These are phyloP conservation scores for Criorhina ranunculi DNA, from an alignment of 2,888 invertebrate genomes.

Conservation along the genomic window DNA sequence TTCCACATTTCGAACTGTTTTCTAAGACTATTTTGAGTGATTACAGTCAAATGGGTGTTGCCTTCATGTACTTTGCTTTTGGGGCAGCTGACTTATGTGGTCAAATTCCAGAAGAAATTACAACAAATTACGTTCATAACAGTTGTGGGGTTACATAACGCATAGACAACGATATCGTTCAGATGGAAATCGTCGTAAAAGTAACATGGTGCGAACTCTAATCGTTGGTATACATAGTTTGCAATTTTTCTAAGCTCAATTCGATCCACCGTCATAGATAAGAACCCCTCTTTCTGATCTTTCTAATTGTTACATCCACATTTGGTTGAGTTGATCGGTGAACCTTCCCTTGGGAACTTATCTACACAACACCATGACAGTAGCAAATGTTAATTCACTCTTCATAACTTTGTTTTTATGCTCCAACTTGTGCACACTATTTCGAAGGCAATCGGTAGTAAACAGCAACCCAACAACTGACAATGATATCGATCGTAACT, in stretches of 20 bases:
- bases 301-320: not conserved
- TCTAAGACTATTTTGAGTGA: no score
- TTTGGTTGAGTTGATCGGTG: not conserved
- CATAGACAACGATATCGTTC: no score
- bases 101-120: no score
- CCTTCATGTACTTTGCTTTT: no score
- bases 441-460: conserved; percentile 9
- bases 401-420: conserved; percentile 52
- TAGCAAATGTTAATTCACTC: conserved; percentile 22
- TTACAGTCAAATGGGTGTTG: no score
- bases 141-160: no score
- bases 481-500: conserved; percentile 64
- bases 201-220: no score
- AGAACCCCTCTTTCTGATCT: not conserved
- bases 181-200: no score
- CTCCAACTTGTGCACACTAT: conserved; percentile 2
- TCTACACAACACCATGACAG: conserved; percentile 7
- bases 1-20: no score
- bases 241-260: not conserved
- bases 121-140: no score
- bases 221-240: no score
- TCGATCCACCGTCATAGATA: not conserved
- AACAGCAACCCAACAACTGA: conserved; percentile 52
- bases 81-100: no score
- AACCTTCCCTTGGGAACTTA: conserved; percentile 10